Conservation (phyloP, 2,113 vertebrate species). For the Poeciliopsis occidentalis region DNA sequence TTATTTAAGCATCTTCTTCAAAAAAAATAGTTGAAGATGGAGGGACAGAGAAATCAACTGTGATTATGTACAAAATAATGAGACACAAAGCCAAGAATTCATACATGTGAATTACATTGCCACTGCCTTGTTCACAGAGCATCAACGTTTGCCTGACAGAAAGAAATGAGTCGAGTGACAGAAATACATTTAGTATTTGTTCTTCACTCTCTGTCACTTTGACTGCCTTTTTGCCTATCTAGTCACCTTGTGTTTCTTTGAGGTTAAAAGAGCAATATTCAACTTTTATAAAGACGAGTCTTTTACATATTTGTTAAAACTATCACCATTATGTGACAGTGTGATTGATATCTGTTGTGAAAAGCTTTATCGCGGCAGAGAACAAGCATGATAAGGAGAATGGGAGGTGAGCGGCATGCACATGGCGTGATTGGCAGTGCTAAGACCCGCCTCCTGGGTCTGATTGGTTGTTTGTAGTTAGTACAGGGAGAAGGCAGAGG, state of each 20-base stretch:
- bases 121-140: neutral
- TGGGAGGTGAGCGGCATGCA: too few relatives aligned
- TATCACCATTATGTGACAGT: too few relatives aligned
- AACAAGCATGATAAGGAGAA: too few relatives aligned
- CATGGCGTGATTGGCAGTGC: too few relatives aligned
- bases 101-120: neutral
- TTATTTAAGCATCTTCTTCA: too few relatives aligned
- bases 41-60: neutral
- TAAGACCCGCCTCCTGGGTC: too few relatives aligned
- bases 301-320: too few relatives aligned
- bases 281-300: too few relatives aligned
- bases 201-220: neutral
- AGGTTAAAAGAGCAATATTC: neutral
- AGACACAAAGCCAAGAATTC: neutral
- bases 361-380: too few relatives aligned
- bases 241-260: neutral
- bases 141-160: neutral
- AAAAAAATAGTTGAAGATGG: neutral
- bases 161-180: neutral
- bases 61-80: neutral
- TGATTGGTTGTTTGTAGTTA: too few relatives aligned
- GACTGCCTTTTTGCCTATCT: neutral
- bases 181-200: neutral
- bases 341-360: too few relatives aligned
- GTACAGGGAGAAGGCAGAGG: too few relatives aligned